Evolutionary conservation across 2,797 vertebrate species (phyloP), one percentile per base, ranked within the genome.

Genomic region (Florisuga fusca): DNA sequence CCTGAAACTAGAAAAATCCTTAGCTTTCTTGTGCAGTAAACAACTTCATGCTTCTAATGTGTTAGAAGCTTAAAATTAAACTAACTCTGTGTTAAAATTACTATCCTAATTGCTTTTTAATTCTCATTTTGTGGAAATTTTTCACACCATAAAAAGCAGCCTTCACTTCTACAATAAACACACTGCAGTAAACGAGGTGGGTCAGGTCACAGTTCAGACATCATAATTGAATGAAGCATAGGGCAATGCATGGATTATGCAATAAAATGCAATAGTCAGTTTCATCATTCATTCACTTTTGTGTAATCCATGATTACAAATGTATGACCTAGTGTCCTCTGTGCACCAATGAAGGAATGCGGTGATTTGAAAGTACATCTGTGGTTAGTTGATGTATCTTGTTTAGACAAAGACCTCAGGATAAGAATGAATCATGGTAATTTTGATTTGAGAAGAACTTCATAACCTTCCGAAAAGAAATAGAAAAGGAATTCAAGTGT

Each of bases 141-240:
- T 93, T 68, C 50, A 36, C 34, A 66, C 34, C 36, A 77, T 89
- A 90, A 93, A 73, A 84, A 83, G 17, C 25, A 50, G 36, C 17
- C 78, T 83, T 87, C 45, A 21, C 34, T 85, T 74, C 31, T 62
- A 27, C 31, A 54, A 80, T 67, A 46, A 71, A 73, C 16, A 63
- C n/a, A 71, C 25, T 36, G 66, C 63, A 87, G 84, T 84, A 95
- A 68, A 82, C 6, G 5, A 89, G 78, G 61, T 85, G 46, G 19
- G 45, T 88, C 72, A 36, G 72, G 45, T 84, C 77, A 87, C 67
- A 84, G 64, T 82, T 87, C 86, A 93, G 48, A 23, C 27, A 86
- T 58, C 31, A 6, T 68, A 57, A 69, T 1, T 55, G 55, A 90
- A 79, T 7, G 74, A 45, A 89, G 69, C 75, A 73, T 22, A 68